Percentiles rank a stretch among this genome's conserved stretches.
Evolutionary conservation across 23 tunicate species (phyloP).

Genomic region (Ciona savignyi): DNA sequence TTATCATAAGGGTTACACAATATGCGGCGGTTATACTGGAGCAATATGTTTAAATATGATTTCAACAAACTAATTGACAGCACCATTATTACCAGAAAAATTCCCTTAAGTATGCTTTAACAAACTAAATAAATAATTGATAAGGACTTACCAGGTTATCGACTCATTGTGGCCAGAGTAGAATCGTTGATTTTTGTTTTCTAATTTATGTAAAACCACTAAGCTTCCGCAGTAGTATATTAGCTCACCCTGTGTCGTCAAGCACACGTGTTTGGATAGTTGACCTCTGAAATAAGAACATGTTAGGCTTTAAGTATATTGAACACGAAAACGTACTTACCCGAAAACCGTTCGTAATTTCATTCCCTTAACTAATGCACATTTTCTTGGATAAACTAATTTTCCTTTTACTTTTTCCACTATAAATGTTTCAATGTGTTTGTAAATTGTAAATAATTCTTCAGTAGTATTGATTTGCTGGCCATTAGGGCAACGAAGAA

Average conservation of each 20-base stretch:
- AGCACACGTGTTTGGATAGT: not conserved
- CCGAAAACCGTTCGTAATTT: not conserved
- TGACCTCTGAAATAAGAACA: conserved; percentile 7
- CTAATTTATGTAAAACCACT: conserved; percentile 7
- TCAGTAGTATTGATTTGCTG: not conserved
- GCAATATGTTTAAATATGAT: too few relatives aligned
- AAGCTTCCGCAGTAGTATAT: conserved; percentile 6
- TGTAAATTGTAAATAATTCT: not conserved
- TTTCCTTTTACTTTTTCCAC: not conserved
- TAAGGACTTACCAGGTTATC: conserved; percentile 15
- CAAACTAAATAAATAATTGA: too few relatives aligned
- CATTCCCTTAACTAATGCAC: not conserved
- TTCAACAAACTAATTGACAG: too few relatives aligned
- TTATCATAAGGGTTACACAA: too few relatives aligned
- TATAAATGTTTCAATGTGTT: not conserved
- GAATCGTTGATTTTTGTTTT: conserved; percentile 6
- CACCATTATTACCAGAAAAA: too few relatives aligned
- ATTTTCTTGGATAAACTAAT: not conserved
- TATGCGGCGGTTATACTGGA: too few relatives aligned
- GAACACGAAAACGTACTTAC: not conserved
- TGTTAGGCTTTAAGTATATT: not conserved
- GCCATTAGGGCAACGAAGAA: not conserved
- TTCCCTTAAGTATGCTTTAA: too few relatives aligned
- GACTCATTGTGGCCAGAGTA: conserved; percentile 20
- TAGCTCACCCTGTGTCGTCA: conserved; percentile 10